These are phyloP conservation scores for Accipiter cooperii DNA, from an alignment of 2,113 vertebrate species.

Conservation along the genomic window DNA sequence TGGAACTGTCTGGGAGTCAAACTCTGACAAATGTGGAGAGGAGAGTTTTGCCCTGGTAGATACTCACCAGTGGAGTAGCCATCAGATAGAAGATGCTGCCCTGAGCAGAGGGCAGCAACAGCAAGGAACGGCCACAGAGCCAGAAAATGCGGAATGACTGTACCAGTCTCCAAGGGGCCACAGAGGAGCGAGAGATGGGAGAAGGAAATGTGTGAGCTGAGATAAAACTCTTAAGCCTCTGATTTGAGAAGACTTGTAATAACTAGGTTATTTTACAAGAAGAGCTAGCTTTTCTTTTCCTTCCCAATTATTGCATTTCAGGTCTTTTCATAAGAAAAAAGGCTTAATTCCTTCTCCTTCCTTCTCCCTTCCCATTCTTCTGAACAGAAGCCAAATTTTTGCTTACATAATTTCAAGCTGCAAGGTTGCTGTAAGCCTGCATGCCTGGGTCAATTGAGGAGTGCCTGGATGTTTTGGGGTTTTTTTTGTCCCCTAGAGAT, in stretches of 20 bases:
- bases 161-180: background rate
- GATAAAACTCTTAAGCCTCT: background rate
- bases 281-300: background rate
- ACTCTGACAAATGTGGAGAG: background rate
- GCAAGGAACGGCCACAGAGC: background rate
- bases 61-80: background rate
- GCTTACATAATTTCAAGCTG: background rate
- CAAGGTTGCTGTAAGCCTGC: background rate
- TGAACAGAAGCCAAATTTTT: background rate
- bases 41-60: background rate
- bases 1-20: background rate
- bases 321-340: background rate
- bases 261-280: background rate
- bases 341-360: background rate
- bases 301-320: background rate
- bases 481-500: background rate
- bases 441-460: background rate
- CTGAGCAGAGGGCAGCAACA: background rate
- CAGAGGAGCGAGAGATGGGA: background rate
- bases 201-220: background rate
- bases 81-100: background rate
- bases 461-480: background rate
- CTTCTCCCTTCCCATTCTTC: background rate
- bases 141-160: accelerated
- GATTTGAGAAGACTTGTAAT: background rate